These are phyloP conservation scores for Stichopus chloronotus DNA, from an alignment of 35 echinoderm and acorn worm species.

Conservation along the genomic window DNA sequence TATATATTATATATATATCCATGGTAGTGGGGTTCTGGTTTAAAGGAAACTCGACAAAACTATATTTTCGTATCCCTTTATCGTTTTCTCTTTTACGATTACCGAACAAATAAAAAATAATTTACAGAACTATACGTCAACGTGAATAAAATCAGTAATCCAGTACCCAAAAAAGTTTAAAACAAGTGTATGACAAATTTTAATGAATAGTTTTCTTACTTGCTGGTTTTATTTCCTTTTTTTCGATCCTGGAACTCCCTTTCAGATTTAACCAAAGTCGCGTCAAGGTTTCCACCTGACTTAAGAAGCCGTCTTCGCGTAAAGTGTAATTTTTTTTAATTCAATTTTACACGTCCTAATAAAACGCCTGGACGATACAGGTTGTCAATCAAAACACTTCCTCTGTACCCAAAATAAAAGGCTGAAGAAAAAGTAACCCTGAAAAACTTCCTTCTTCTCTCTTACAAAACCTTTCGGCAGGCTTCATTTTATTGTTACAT, in stretches of 20 bases:
- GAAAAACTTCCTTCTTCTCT: background rate
- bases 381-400: conserved; percentile 18
- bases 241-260: background rate
- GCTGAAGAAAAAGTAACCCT: background rate
- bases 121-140: too few species aligned
- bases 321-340: conserved; percentile 41
- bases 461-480: conserved; percentile 5
- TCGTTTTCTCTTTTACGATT: too few species aligned
- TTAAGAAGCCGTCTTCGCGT: background rate
- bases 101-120: too few species aligned
- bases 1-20: too few species aligned
- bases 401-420: background rate
- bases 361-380: conserved; percentile 38
- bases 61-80: too few species aligned
- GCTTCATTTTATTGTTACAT: background rate
- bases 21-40: too few species aligned
- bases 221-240: background rate
- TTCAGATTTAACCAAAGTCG: background rate
- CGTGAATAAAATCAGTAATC: too few species aligned
- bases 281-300: conserved; percentile 19
- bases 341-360: conserved; percentile 36
- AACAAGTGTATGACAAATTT: background rate
- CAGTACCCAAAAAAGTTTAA: background rate
- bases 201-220: background rate
- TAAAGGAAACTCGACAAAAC: too few species aligned